Evolutionary conservation across 2,888 invertebrate species (phyloP).

Genomic region (Chouioia cunea): DNA sequence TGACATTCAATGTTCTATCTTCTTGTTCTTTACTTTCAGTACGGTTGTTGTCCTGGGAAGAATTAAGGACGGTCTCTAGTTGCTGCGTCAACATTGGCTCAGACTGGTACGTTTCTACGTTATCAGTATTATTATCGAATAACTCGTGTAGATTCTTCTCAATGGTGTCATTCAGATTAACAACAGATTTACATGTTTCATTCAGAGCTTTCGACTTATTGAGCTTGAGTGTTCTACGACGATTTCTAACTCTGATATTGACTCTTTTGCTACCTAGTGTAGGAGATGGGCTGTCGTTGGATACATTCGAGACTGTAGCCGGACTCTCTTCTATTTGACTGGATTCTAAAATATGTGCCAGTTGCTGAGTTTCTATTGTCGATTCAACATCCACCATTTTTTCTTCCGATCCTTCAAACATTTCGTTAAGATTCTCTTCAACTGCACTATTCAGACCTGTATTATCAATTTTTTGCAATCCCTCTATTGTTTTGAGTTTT

Average conservation of each 20-base stretch:
- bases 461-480: not conserved
- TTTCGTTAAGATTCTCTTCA: constrained; percentile 54
- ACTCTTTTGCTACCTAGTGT: constrained; percentile 21
- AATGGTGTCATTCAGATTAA: constrained; percentile 41
- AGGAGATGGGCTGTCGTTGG: constrained; percentile 25
- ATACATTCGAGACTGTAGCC: not conserved
- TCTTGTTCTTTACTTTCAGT: not conserved
- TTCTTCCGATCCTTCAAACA: constrained; percentile 55
- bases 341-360: constrained; percentile 55
- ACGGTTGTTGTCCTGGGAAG: constrained; percentile 44
- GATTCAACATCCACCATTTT: constrained; percentile 43
- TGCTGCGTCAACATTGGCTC: constrained; percentile 57
- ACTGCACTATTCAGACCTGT: constrained; percentile 51
- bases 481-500: constrained; percentile 11
- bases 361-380: constrained; percentile 57
- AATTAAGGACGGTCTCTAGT: constrained; percentile 54
- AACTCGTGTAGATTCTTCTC: constrained; percentile 38
- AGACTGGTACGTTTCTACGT: constrained; percentile 41
- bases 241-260: constrained; percentile 11
- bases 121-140: constrained; percentile 32
- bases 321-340: constrained; percentile 46
- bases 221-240: not conserved
- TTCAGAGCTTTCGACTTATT: not conserved
- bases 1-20: not conserved
- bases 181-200: not conserved